These are phyloP conservation scores for Tetanocera ferruginea DNA, from an alignment of 2,888 invertebrate species.

Conservation along the genomic window DNA sequence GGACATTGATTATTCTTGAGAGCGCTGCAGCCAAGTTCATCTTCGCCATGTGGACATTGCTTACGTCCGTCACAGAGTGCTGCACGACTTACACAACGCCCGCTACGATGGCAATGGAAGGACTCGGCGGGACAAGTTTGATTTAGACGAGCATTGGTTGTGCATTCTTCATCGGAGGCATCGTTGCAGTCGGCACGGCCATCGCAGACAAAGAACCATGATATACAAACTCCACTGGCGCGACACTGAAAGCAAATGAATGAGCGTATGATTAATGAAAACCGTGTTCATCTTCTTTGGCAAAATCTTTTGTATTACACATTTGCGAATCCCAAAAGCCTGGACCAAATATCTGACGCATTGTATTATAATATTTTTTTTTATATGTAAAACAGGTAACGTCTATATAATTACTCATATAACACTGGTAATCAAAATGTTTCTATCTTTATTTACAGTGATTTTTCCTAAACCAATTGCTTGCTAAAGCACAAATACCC, in stretches of 20 bases:
- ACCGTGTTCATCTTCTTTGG: background rate
- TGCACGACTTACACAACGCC: slow-evolving; percentile 83
- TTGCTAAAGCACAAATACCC: too few species aligned
- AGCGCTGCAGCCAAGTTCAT: slow-evolving; percentile 78
- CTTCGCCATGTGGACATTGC: slow-evolving; percentile 84
- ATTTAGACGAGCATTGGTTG: slow-evolving; percentile 68
- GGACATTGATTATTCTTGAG: slow-evolving; percentile 76
- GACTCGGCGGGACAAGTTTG: slow-evolving; percentile 79
- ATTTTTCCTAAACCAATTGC: too few species aligned
- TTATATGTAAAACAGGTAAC: too few species aligned
- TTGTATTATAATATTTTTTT: too few species aligned
- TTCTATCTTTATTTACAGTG: too few species aligned
- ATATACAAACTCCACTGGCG: slow-evolving; percentile 87
- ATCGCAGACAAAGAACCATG: slow-evolving; percentile 95
- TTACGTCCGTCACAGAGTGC: slow-evolving; percentile 84
- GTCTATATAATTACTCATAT: too few species aligned
- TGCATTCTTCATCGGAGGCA: slow-evolving; percentile 89
- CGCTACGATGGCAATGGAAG: slow-evolving; percentile 78
- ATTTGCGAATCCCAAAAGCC: too few species aligned
- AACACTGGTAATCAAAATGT: too few species aligned
- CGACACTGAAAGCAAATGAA: slow-evolving; percentile 76
- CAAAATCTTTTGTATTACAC: too few species aligned
- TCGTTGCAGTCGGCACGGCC: slow-evolving; percentile 84
- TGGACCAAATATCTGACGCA: too few species aligned
- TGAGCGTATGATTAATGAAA: background rate